A percentile compares a stretch with the other conserved stretches of the same genome.
Evolutionary conservation across 2,888 invertebrate genomes (phyloP).

Genomic region (Oscheius sp.): DNA sequence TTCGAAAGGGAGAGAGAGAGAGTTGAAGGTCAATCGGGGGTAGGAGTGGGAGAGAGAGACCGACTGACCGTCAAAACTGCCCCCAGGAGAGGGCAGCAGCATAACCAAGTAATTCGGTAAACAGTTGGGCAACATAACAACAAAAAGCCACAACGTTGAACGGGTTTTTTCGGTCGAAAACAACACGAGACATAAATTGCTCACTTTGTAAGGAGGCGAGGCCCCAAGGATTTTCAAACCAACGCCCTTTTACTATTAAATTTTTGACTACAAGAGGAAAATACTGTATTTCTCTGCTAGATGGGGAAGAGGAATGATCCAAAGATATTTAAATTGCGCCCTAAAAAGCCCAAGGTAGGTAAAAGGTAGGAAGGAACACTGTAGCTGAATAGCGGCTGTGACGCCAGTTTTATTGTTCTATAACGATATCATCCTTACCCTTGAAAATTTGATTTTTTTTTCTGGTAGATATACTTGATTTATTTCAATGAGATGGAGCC

Average conservation of each 20-base stretch:
- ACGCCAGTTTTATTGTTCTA: too few relatives aligned
- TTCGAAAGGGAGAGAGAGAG: too few relatives aligned
- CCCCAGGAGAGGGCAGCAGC: neutral
- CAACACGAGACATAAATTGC: slow-evolving; percentile 12
- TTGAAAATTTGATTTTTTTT: too few relatives aligned
- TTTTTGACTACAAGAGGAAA: neutral
- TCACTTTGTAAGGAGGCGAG: neutral
- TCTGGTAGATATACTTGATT: too few relatives aligned
- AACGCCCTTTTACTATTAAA: neutral
- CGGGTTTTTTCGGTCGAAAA: slow-evolving; percentile 7
- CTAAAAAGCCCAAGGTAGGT: too few relatives aligned
- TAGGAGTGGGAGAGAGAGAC: neutral
- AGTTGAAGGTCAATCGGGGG: neutral
- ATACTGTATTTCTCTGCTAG: too few relatives aligned
- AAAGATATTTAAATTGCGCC: too few relatives aligned
- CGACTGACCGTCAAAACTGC: neutral
- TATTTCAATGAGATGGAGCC: too few relatives aligned
- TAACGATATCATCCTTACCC: too few relatives aligned
- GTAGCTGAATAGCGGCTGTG: too few relatives aligned
- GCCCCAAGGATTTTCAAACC: neutral
- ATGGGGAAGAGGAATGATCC: too few relatives aligned
- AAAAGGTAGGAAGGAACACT: too few relatives aligned
- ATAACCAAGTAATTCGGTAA: slow-evolving; percentile 13
- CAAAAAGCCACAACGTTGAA: slow-evolving; percentile 19
- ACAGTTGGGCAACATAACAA: slow-evolving; percentile 24